phyloP scores from a whole-genome alignment of 2,888 invertebrate species.

The Leptarthrus brevirostris region DNA sequence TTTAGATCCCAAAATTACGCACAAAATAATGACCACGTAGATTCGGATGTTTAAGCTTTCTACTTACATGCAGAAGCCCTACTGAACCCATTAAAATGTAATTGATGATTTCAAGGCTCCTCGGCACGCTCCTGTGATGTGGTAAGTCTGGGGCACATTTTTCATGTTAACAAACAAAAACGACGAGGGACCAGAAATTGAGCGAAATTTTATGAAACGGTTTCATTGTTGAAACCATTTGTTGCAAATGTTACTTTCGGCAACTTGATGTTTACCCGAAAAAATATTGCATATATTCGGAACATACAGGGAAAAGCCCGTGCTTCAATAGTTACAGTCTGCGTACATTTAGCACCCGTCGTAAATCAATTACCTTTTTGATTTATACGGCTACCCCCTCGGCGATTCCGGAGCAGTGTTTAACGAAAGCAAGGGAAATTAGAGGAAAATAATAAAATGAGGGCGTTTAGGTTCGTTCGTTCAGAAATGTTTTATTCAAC shows the following conservation, averaged over 20 bases:
- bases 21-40: conserved; percentile 46
- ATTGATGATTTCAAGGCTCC: conserved; percentile 40
- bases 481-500: no score
- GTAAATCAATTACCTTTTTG: conserved; percentile 48
- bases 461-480: no score
- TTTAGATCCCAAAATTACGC: conserved; percentile 36
- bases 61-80: conserved; percentile 41
- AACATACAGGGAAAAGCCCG: conserved; percentile 15
- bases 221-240: conserved; percentile 47
- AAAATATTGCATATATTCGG: conserved; percentile 37
- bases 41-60: conserved; percentile 20
- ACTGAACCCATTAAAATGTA: conserved; percentile 44
- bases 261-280: conserved; percentile 37
- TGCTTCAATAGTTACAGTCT: conserved; percentile 25
- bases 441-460: no score
- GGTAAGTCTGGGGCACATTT: conserved; percentile 31
- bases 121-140: conserved; percentile 35
- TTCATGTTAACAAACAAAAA: conserved; percentile 44
- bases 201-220: conserved; percentile 47
- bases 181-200: conserved; percentile 30
- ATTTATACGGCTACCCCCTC: not conserved
- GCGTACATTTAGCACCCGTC: conserved; percentile 37
- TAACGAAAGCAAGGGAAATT: no score
- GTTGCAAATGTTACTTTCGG: conserved; percentile 41
- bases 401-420: not conserved